Base-by-base conservation (phyloP, 2,113 vertebrate species). In the Lepus europaeus region DNA sequence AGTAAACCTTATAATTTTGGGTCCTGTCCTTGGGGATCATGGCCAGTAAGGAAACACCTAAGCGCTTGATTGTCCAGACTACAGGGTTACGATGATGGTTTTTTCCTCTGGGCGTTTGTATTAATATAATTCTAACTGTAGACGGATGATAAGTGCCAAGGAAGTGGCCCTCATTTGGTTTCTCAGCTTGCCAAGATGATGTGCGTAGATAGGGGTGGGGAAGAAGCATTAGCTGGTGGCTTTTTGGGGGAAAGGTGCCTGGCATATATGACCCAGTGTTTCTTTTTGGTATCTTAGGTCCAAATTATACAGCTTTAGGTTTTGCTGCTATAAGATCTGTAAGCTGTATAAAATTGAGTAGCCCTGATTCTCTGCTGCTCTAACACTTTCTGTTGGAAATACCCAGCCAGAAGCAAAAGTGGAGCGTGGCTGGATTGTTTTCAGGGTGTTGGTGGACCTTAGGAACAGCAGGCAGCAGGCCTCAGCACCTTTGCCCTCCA, bases 311-410 rank as follows among this genome's bases (percentile, higher is more conserved):
- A 39, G 10, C 73, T n/a, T 19, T 61, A 33, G 73, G 6, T 53
- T 66, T 80, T 77, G n/a, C 31, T 85, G 23, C 77, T 83, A 29
- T 51, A 33, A 88, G 39, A 25, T 29, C 53, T 93, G 0, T 69
- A 33, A 5, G 27, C 78, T 14, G 49, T 85, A 29, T 79, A 33
- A 92, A 87, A 29, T 53, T 66, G 61, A 72, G 45, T 70, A 27
- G 59, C 79, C 23, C 61, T 56, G 72, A 56, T 87, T 77, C 81
- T 94, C 36, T 20, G 33, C 33, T 74, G 84, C 33, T 33, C 68
- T 90, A 19, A 77, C 7, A 45, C 39, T 92, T 91, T 89, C 36
- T 94, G 36, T 36, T 36, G 78, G 78, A 94, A 96, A 81, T 83
- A 84, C n/a, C 66, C 87, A 88, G 45, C 61, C 73, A n/a, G 78